Base-by-base conservation (phyloP, 2,797 vertebrate species). In the Xenopus petersii region DNA sequence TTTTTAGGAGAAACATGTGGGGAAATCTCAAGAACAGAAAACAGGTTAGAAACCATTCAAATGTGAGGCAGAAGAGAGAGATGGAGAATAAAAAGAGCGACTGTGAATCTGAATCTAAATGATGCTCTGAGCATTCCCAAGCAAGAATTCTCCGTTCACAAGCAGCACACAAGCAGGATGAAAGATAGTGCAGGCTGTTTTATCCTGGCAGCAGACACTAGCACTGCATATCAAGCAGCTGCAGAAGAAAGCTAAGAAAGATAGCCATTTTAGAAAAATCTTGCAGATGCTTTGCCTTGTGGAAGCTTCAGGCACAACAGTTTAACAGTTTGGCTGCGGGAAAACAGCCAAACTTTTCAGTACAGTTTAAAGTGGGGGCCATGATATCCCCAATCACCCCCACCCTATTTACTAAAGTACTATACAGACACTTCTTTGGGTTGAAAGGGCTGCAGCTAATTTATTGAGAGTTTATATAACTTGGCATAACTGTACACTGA, bases 161-260 rank as follows among this genome's bases (percentile, higher is more conserved):
- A 59, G 24, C 70, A 51, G 36, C 55, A 56, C 49, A 67, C 58
- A 62, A 68, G 65, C 36, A 65, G 68, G 62, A 76, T 71, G 62
- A 76, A 76, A 76, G 74, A 60, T 51, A 71, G 21, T n/a, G 70
- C 61, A 66, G 58, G 33, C 62, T 60, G 62, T 69, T 71, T 76
- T 66, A 76, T 76, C 74, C 51, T 65, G 62, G 51, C 16, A 65
- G 54, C 48, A 60, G 42, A 64, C 30, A 36, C 48, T 48, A 61
- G 62, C 46, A 58, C 26, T 51, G 68, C 70, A 76, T 76, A 76
- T 51, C 26, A 70, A 76, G 68, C 54, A 75, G 74, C 33, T 24
- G 30, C 42, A 17, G 12, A 51, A 75, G 6, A 64, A 54, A 11
- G 42, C 3, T 71, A 60, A 51, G n/a, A 46, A 58, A 49, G 30